Evolutionary conservation across 1,140 invertebrate species (phyloP).

Genomic region (Orussus abietinus): DNA sequence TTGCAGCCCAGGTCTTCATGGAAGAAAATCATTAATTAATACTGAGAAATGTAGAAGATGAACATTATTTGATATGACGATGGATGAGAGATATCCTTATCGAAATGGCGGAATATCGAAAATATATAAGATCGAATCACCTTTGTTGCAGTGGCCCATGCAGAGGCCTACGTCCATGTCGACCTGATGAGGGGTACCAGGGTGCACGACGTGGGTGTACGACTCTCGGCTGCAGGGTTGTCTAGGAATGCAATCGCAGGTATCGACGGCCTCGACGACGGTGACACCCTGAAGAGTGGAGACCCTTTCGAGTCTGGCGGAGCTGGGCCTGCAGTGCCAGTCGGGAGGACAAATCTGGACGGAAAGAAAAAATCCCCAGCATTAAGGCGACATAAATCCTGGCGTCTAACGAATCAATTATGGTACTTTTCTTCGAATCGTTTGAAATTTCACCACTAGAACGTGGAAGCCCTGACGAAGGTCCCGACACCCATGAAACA

Average conservation of each 20-base stretch:
- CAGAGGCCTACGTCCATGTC: slow-evolving; percentile 52
- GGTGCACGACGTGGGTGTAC: slow-evolving; percentile 45
- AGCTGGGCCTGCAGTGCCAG: slow-evolving; percentile 40
- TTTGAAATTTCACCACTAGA: too few relatives aligned
- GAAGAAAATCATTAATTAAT: not conserved
- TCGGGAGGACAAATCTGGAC: slow-evolving; percentile 44
- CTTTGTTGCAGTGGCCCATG: slow-evolving; percentile 45
- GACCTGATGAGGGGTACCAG: slow-evolving; percentile 51
- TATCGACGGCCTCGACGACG: slow-evolving; percentile 46
- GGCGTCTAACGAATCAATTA: not conserved
- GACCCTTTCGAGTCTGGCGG: slow-evolving; percentile 45
- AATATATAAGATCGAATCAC: slow-evolving; percentile 19
- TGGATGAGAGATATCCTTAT: slow-evolving; percentile 6
- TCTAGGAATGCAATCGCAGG: slow-evolving; percentile 46
- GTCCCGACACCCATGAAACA: too few relatives aligned
- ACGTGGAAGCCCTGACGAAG: too few relatives aligned
- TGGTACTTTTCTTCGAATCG: not conserved
- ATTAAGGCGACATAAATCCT: too few relatives aligned
- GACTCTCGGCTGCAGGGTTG: slow-evolving; percentile 44
- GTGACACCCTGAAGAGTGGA: slow-evolving; percentile 50
- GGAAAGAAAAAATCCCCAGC: not conserved
- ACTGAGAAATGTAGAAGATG: slow-evolving; percentile 3
- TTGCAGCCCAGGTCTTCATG: slow-evolving; percentile 41
- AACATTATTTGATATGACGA: slow-evolving; percentile 1
- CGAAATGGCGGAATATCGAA: not conserved